A percentile compares a stretch with the other conserved stretches of the same genome.
Conservation (phyloP, 2,797 vertebrate genomes). For the Trachurus trachurus region DNA sequence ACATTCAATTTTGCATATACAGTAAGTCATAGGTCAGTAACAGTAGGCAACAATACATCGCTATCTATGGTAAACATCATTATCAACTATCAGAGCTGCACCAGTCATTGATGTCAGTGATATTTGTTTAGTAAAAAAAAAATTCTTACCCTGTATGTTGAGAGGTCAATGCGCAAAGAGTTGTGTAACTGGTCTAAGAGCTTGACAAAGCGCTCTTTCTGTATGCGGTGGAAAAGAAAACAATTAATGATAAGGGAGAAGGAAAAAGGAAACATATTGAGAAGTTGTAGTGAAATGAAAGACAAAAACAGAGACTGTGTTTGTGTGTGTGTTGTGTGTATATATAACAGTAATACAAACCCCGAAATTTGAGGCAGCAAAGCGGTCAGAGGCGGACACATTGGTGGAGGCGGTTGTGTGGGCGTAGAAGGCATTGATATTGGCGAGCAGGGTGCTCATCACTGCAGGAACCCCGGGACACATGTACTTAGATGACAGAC, state of each 20-base stretch:
- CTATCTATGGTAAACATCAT: neutral
- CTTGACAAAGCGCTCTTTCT: conserved; percentile 99
- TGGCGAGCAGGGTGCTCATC: conserved; percentile 99
- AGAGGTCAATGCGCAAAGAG: conserved; percentile 97
- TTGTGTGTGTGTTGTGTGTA: neutral
- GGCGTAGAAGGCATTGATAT: conserved; percentile 99
- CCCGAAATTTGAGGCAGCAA: conserved; percentile 98
- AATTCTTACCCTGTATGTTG: conserved; percentile 92
- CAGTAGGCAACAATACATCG: neutral
- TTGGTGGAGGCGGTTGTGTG: conserved; percentile 98
- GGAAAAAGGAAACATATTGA: neutral
- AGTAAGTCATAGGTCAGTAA: neutral
- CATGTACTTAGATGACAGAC: conserved; percentile 99
- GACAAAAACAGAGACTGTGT: neutral
- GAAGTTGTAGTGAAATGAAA: neutral
- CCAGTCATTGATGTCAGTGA: neutral
- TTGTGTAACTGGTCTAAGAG: conserved; percentile 98
- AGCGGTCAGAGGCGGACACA: conserved; percentile 97
- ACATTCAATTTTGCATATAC: neutral
- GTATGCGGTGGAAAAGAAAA: conserved; percentile 38
- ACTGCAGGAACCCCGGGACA: conserved; percentile 96
- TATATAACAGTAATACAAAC: conserved; percentile 79
- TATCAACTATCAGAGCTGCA: neutral
- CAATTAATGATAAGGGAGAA: neutral
- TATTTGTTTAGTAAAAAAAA: conserved; percentile 4